phyloP scores from a whole-genome alignment of 1,140 invertebrate genomes.

The Leptestheria dahalacensis region DNA sequence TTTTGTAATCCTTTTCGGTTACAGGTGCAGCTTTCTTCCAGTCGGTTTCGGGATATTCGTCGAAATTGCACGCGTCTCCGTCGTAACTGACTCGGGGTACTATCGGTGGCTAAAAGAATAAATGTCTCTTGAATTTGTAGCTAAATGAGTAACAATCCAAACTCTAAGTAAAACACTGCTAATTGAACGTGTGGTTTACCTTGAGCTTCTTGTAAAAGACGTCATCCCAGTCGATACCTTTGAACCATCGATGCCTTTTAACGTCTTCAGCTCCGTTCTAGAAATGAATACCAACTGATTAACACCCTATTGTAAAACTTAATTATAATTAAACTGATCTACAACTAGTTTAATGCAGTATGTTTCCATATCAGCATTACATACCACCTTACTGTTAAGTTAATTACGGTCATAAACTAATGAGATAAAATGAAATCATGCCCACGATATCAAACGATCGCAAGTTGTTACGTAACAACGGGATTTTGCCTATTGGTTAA shows the following conservation, averaged over 20 bases:
- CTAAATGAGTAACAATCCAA: no score
- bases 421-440: no score
- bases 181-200: background rate
- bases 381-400: no score
- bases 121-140: no score
- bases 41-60: slow-evolving; percentile 85
- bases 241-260: slow-evolving; percentile 90
- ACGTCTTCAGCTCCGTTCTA: slow-evolving; percentile 78
- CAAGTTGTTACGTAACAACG: no score
- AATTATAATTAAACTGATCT: background rate
- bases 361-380: no score
- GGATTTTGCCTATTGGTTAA: no score
- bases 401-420: no score
- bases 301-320: background rate
- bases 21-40: slow-evolving; percentile 58
- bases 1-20: slow-evolving; percentile 58
- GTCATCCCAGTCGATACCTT: slow-evolving; percentile 77
- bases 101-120: slow-evolving; percentile 78
- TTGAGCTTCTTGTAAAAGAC: slow-evolving; percentile 56
- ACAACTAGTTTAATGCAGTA: no score
- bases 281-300: background rate
- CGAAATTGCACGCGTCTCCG: slow-evolving; percentile 88
- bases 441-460: no score
- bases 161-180: no score
- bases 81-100: slow-evolving; percentile 74